phyloP scores from a whole-genome alignment of 23 tunicate species.

The Oikopleura dioica region DNA sequence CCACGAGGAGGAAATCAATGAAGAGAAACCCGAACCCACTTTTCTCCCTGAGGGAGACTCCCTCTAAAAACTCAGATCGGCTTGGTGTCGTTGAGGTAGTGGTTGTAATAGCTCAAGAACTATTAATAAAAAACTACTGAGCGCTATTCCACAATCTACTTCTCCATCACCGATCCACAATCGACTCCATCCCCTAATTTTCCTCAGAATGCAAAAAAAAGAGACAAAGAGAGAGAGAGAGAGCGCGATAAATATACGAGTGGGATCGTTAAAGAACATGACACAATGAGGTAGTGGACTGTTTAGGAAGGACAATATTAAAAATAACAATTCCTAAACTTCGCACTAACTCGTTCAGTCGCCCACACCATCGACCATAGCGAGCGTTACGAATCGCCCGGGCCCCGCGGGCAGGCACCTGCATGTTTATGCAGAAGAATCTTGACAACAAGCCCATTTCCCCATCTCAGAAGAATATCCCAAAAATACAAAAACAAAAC shows the following conservation, averaged over 20 bases:
- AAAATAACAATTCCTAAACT: not conserved
- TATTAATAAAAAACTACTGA: too few relatives aligned
- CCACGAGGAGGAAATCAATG: too few relatives aligned
- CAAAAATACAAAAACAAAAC: too few relatives aligned
- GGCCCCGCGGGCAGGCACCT: too few relatives aligned
- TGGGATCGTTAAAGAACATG: not conserved
- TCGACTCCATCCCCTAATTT: not conserved
- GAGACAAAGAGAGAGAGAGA: not conserved
- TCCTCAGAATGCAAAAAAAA: not conserved
- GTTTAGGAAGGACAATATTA: not conserved
- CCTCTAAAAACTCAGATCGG: too few relatives aligned
- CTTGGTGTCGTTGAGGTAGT: slow-evolving; percentile 13
- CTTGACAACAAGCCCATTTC: too few relatives aligned
- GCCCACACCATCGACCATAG: not conserved
- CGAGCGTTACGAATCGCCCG: too few relatives aligned
- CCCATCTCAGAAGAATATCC: too few relatives aligned
- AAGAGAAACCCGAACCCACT: too few relatives aligned
- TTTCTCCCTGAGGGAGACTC: too few relatives aligned
- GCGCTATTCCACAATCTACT: not conserved
- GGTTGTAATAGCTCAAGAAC: slow-evolving; percentile 13
- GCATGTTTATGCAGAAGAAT: too few relatives aligned
- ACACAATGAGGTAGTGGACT: slow-evolving; percentile 13
- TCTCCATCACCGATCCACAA: slow-evolving; percentile 10
- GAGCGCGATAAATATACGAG: not conserved
- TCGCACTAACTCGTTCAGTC: not conserved